phyloP scores from a whole-genome alignment of 2,888 invertebrate genomes.

The Torymus texanus region DNA sequence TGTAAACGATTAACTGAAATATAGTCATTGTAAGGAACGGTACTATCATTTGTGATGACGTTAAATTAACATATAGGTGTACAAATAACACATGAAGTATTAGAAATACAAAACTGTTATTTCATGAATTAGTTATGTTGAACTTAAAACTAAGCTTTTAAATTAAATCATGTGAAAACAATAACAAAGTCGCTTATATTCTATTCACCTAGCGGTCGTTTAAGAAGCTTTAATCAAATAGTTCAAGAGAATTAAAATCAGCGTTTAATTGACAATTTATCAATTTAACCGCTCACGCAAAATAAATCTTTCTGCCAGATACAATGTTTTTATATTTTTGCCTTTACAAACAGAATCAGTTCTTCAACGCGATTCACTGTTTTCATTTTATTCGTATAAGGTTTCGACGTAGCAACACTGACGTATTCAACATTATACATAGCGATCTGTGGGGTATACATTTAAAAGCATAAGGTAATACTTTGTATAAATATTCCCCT shows the following conservation, averaged over 20 bases:
- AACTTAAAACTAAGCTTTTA: no score
- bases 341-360: conserved; percentile 28
- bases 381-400: conserved; percentile 42
- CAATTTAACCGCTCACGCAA: conserved; percentile 12
- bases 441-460: conserved; percentile 49
- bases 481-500: conserved; percentile 40
- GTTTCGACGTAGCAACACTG: conserved; percentile 49
- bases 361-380: conserved; percentile 26
- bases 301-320: conserved; percentile 17
- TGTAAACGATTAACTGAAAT: no score
- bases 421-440: conserved; percentile 47
- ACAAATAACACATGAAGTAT: no score
- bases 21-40: no score
- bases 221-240: background rate
- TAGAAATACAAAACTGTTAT: background rate
- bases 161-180: conserved; percentile 18
- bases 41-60: no score
- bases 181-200: background rate
- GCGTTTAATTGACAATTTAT: conserved; percentile 31
- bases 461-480: conserved; percentile 55
- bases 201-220: no score
- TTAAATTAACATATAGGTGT: no score
- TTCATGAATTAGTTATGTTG: no score
- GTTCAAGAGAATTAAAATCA: background rate
- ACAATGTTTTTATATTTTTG: conserved; percentile 8